A percentile compares a stretch with the other conserved stretches of the same genome.
Conservation (phyloP, 2,888 invertebrate species). For the Pterostichus niger region DNA sequence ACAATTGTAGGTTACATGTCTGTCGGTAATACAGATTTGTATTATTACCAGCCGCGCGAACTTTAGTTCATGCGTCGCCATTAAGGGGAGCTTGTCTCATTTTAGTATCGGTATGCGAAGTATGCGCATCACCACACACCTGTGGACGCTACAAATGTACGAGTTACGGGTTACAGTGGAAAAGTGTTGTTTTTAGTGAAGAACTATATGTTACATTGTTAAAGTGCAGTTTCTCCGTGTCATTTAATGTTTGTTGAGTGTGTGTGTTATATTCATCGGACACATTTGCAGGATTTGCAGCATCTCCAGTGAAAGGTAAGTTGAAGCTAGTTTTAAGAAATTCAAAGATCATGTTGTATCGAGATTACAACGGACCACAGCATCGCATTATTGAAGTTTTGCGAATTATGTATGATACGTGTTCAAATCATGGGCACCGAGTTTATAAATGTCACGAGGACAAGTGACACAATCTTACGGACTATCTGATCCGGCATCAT, state of each 20-base stretch:
- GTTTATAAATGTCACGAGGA: conserved; percentile 54
- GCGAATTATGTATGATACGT: conserved; percentile 49
- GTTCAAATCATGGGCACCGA: conserved; percentile 43
- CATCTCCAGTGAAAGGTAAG: conserved; percentile 64
- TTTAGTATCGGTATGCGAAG: conserved; percentile 59
- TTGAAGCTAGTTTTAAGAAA: conserved; percentile 34
- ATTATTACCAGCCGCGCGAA: neutral
- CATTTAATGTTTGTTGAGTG: conserved; percentile 56
- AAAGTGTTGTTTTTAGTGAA: conserved; percentile 62
- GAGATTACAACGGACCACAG: conserved; percentile 31
- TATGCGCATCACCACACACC: conserved; percentile 64
- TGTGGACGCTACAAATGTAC: conserved; percentile 62
- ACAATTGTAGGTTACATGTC: conserved; percentile 13
- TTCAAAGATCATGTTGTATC: conserved; percentile 59
- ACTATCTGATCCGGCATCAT: conserved; percentile 57
- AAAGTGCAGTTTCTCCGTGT: conserved; percentile 50
- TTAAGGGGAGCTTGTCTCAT: conserved; percentile 27
- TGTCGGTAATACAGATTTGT: neutral
- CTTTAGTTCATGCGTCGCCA: conserved; percentile 11
- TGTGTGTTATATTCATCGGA: conserved; percentile 16
- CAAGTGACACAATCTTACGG: conserved; percentile 52
- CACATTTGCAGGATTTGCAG: conserved; percentile 53
- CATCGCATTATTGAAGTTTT: conserved; percentile 50
- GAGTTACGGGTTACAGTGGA: conserved; percentile 44
- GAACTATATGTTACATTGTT: conserved; percentile 44